Conservation (phyloP, 1,140 invertebrate genomes). For the Zaprionus nigranus region DNA sequence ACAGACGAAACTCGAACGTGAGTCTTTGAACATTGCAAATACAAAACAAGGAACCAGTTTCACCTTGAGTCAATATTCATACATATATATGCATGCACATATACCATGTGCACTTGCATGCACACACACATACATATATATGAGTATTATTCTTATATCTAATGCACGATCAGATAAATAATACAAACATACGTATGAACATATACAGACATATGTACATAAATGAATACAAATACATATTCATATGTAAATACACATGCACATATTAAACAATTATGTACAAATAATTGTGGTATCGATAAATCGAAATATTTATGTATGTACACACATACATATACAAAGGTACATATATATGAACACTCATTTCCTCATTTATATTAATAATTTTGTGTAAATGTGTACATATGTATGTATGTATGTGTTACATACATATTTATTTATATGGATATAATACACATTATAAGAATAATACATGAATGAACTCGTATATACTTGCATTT, state of each 20-base stretch:
- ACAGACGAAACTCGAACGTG: slow-evolving; percentile 77
- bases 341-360: not conserved
- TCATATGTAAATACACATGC: slow-evolving; percentile 1
- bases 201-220: not conserved
- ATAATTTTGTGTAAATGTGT: not conserved
- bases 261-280: slow-evolving; percentile 14
- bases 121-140: slow-evolving; percentile 13
- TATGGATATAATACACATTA: not conserved
- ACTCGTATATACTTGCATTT: not conserved
- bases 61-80: slow-evolving; percentile 75
- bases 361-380: slow-evolving; percentile 5
- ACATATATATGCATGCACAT: slow-evolving; percentile 13
- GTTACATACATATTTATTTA: not conserved
- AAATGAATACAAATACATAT: slow-evolving; percentile 6
- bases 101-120: slow-evolving; percentile 18
- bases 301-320: not conserved
- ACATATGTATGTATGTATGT: not conserved
- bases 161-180: slow-evolving; percentile 1
- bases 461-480: not conserved
- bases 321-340: not conserved
- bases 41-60: slow-evolving; percentile 81
- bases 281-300: not conserved
- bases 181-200: not conserved
- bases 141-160: not conserved
- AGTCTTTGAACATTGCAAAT: slow-evolving; percentile 79